These are phyloP conservation scores for Cryptosula pallasiana DNA, from an alignment of 2,888 invertebrate genomes.

Conservation along the genomic window DNA sequence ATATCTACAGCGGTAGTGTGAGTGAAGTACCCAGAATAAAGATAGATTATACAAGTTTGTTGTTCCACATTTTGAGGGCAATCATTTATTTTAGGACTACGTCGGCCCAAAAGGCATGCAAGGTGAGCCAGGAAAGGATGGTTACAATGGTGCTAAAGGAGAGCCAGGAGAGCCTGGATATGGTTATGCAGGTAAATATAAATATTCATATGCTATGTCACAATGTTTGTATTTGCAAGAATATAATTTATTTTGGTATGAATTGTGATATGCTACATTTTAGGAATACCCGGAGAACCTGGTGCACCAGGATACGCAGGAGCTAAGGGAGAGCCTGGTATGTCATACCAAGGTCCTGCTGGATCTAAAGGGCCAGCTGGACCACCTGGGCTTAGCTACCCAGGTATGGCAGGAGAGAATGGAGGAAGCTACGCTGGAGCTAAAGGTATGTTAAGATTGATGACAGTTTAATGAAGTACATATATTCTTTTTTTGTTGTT, in stretches of 20 bases:
- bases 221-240: not conserved
- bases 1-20: too few relatives aligned
- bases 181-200: not conserved
- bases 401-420: not conserved
- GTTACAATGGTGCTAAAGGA: not conserved
- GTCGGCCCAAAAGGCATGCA: conserved; percentile 2
- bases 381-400: not conserved
- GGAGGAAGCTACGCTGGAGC: conserved; percentile 12
- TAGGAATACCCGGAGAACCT: not conserved
- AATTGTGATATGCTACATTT: not conserved
- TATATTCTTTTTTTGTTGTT: not conserved
- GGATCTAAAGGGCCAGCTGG: not conserved
- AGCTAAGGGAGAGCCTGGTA: conserved; percentile 3
- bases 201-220: not conserved
- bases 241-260: too few relatives aligned
- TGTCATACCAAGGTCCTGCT: not conserved
- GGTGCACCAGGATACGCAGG: conserved; percentile 5
- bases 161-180: not conserved
- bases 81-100: not conserved
- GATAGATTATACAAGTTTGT: too few relatives aligned
- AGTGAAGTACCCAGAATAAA: too few relatives aligned
- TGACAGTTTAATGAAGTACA: not conserved
- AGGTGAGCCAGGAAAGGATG: not conserved
- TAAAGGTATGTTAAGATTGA: too few relatives aligned
- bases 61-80: too few relatives aligned